A percentile compares a stretch with the other conserved stretches of the same genome.
These are phyloP conservation scores for Sipha flava DNA, from an alignment of 1,140 invertebrate genomes.

Conservation along the genomic window DNA sequence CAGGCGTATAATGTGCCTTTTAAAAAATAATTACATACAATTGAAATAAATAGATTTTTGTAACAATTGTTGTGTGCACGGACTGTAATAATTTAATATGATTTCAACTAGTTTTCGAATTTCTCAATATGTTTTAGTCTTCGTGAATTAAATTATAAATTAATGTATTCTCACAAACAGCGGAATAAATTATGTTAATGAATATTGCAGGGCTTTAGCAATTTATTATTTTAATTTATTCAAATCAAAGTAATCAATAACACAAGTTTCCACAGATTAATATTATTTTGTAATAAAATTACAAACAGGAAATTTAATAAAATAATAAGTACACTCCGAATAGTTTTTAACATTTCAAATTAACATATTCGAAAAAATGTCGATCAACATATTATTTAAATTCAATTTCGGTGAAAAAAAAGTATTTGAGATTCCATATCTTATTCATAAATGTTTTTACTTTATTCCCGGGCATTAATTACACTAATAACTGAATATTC, in stretches of 20 bases:
- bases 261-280: neutral
- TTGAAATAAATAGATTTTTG: neutral
- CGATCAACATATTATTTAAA: too few species aligned
- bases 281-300: neutral
- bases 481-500: too few species aligned
- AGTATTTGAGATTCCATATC: too few species aligned
- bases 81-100: neutral
- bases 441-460: too few species aligned
- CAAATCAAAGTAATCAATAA: slow-evolving; percentile 2
- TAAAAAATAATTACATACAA: neutral
- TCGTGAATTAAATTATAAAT: neutral
- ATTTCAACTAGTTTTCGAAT: neutral
- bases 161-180: neutral
- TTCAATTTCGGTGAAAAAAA: too few species aligned
- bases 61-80: too few species aligned
- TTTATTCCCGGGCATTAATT: too few species aligned
- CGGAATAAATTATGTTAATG: neutral
- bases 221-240: slow-evolving; percentile 21
- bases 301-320: neutral
- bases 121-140: neutral
- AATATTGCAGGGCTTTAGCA: neutral
- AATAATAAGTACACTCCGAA: neutral
- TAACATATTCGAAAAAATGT: too few species aligned
- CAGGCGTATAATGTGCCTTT: too few species aligned
- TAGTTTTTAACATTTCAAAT: too few species aligned